These are phyloP conservation scores for Brachionus plicatilis DNA, from an alignment of 1,140 invertebrate genomes.

Conservation along the genomic window DNA sequence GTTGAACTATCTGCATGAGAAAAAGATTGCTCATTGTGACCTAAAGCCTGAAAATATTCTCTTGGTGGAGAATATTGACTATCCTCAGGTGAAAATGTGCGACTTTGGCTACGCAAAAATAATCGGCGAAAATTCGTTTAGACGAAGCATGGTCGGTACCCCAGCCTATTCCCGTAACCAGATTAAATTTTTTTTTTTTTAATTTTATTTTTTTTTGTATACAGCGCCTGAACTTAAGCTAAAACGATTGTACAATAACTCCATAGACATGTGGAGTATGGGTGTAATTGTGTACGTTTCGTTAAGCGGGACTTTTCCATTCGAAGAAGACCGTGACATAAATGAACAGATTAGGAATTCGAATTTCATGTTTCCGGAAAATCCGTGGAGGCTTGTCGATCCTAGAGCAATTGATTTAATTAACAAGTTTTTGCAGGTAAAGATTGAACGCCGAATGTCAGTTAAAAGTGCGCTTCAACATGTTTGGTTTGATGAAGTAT, in stretches of 20 bases:
- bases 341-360: constrained; percentile 26
- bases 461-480: constrained; percentile 16
- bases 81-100: constrained; percentile 77
- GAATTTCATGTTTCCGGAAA: constrained; percentile 38
- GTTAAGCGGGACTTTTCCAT: constrained; percentile 39
- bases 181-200: not conserved
- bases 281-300: constrained; percentile 90
- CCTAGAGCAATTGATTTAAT: constrained; percentile 19
- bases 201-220: constrained; percentile 58
- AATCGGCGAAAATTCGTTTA: constrained; percentile 95
- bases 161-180: constrained; percentile 83
- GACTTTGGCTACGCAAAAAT: constrained; percentile 98
- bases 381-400: not conserved
- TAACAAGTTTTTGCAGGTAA: constrained; percentile 27
- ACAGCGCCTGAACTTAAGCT: constrained; percentile 62
- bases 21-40: constrained; percentile 95
- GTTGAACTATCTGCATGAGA: constrained; percentile 93
- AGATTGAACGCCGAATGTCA: constrained; percentile 27
- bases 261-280: constrained; percentile 98
- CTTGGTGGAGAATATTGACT: constrained; percentile 67
- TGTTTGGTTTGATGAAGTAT: not conserved
- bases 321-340: constrained; percentile 36
- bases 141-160: constrained; percentile 92
- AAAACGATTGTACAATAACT: constrained; percentile 97
- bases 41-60: constrained; percentile 97